Percentiles rank a stretch among this genome's conserved stretches.
These are phyloP conservation scores for Chromis chromis DNA, from an alignment of 2,797 vertebrate species.

Conservation along the genomic window DNA sequence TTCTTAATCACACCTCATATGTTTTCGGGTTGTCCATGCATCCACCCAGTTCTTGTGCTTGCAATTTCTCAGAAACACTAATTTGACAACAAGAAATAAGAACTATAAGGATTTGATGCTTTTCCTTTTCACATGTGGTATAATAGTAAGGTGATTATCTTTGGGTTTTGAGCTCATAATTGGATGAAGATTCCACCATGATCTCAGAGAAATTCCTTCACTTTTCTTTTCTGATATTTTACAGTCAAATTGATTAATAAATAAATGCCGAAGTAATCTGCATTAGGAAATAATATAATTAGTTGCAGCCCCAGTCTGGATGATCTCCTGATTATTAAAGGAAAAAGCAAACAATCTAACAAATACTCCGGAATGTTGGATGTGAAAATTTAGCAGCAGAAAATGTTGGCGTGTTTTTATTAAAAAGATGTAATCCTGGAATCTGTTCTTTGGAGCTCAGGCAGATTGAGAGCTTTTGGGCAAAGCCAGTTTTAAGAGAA, in stretches of 20 bases:
- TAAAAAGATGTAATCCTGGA: constrained; percentile 4
- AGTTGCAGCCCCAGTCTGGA: background rate
- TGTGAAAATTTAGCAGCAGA: background rate
- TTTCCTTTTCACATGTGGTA: background rate
- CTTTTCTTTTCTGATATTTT: background rate
- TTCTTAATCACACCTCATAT: too few species aligned
- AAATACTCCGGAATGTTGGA: background rate
- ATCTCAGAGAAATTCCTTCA: background rate
- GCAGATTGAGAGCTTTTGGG: constrained; percentile 11
- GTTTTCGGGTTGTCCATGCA: too few species aligned
- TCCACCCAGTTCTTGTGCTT: too few species aligned
- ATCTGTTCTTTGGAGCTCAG: background rate
- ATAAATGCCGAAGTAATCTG: background rate
- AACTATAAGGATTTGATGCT: background rate
- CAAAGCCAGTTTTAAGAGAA: constrained; percentile 9
- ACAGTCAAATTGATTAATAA: background rate
- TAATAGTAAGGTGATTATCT: background rate
- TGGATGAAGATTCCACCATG: background rate
- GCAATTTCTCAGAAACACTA: too few species aligned
- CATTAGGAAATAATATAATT: background rate
- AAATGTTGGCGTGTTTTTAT: background rate
- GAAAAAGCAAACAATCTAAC: background rate
- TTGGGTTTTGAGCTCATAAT: too few species aligned
- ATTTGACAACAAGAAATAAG: too few species aligned
- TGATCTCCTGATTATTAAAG: background rate